Percentiles rank a stretch among this genome's conserved stretches.
Evolutionary conservation across 2,797 vertebrate genomes (phyloP).

Genomic region (Arremon brunneinucha): DNA sequence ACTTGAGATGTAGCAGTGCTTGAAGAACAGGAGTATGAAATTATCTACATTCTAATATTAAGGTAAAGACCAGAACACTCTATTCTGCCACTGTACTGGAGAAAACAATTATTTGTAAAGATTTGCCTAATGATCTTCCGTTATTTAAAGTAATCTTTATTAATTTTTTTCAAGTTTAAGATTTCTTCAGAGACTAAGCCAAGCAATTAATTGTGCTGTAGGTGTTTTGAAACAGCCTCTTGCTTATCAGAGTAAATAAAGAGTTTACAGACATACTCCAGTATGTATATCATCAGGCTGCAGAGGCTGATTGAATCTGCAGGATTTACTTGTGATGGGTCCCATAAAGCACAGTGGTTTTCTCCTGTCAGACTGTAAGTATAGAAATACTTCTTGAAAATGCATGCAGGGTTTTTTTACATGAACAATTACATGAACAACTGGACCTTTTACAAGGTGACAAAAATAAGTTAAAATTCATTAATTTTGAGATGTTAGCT

Average conservation of each 20-base stretch:
- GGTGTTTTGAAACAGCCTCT: neutral
- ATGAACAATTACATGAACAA: neutral
- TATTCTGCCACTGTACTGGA: neutral
- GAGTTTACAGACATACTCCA: neutral
- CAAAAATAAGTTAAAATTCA: neutral
- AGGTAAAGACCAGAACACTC: neutral
- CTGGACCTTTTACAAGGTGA: neutral
- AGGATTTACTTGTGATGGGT: neutral
- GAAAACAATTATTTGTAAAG: neutral
- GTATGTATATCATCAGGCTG: neutral
- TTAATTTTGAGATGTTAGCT: neutral
- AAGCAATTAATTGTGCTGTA: neutral
- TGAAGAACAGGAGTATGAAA: neutral
- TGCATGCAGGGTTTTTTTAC: neutral
- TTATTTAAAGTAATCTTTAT: neutral
- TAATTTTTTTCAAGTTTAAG: neutral
- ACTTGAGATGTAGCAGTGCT: neutral
- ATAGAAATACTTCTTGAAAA: neutral
- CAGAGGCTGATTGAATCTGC: neutral
- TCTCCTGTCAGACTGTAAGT: neutral
- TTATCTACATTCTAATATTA: neutral
- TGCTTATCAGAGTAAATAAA: neutral
- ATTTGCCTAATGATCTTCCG: neutral
- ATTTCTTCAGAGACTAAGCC: neutral
- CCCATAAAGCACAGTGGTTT: neutral